Conservation (phyloP, 1,140 invertebrate genomes). For the Formica selysi region DNA sequence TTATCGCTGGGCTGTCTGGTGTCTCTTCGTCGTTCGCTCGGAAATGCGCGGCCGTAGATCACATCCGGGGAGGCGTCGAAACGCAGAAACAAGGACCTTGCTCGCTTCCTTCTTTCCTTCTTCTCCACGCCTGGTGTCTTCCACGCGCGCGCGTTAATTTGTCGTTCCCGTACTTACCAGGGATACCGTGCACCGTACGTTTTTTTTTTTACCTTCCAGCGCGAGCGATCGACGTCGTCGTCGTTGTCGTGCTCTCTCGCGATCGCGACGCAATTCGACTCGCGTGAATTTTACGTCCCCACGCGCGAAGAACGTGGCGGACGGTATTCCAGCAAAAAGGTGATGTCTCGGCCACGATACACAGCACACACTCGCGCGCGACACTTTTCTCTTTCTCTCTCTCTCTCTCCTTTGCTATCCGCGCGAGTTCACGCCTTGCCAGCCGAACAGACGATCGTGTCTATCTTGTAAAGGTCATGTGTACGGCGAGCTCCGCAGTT, state of each 20-base stretch:
- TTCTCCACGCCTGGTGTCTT: too few relatives aligned
- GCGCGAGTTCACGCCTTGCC: conserved; percentile 68
- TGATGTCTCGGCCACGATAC: conserved; percentile 38
- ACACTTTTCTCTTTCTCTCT: background rate
- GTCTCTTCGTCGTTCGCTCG: background rate
- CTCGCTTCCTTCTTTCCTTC: too few relatives aligned
- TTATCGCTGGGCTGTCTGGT: background rate
- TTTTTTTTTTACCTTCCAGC: background rate
- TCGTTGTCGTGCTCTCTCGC: background rate
- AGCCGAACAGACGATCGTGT: conserved; percentile 81
- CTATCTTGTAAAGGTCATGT: conserved; percentile 87
- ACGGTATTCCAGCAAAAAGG: conserved; percentile 36
- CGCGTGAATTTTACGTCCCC: conserved; percentile 9
- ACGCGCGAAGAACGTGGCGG: conserved; percentile 21
- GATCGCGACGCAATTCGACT: background rate
- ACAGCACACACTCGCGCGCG: conserved; percentile 4
- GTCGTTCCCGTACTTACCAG: conserved; percentile 7
- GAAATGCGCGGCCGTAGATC: conserved; percentile 27
- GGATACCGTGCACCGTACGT: background rate
- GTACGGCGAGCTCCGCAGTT: conserved; percentile 85
- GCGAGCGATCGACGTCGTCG: background rate
- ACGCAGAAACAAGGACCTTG: too few relatives aligned
- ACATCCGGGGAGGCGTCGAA: background rate
- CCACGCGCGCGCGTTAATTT: too few relatives aligned
- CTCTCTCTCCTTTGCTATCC: background rate